A percentile compares a stretch with the other conserved stretches of the same genome.
Conservation (phyloP, 2,113 vertebrate species). For the Charadrius vociferus region DNA sequence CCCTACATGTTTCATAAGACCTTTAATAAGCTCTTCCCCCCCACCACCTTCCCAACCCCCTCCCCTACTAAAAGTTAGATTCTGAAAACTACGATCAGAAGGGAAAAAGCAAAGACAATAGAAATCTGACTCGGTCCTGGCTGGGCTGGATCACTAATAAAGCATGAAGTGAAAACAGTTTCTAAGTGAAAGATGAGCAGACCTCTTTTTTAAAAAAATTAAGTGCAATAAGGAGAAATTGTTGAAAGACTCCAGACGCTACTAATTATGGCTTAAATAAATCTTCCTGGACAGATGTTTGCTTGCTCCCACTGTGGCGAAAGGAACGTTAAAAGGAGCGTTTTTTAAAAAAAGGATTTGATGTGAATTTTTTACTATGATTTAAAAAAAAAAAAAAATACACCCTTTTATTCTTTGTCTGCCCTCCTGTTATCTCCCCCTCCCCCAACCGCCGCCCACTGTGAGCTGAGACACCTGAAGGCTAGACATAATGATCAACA, state of each 20-base stretch:
- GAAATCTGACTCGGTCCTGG: conserved; percentile 46
- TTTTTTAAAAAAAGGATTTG: conserved; percentile 74
- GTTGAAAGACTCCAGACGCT: conserved; percentile 90
- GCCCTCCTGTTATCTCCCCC: conserved; percentile 84
- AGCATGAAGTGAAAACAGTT: conserved; percentile 63
- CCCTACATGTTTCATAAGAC: not conserved
- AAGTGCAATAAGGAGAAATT: conserved; percentile 78
- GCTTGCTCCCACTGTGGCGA: conserved; percentile 73
- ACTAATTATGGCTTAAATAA: conserved; percentile 93
- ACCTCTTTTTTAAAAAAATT: conserved; percentile 4
- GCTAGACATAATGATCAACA: conserved; percentile 96
- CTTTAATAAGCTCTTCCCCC: not conserved
- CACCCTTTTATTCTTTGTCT: conserved; percentile 89
- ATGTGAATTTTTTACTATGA: conserved; percentile 45
- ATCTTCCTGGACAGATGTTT: conserved; percentile 80
- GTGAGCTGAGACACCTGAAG: conserved; percentile 92
- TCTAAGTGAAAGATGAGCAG: conserved; percentile 48
- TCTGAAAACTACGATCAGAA: conserved; percentile 56
- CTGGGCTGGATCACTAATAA: conserved; percentile 47
- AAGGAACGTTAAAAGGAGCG: conserved; percentile 78
- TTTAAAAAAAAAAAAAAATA: not conserved
- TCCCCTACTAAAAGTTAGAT: conserved; percentile 61
- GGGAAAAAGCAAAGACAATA: conserved; percentile 60
- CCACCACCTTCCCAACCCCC: not conserved
- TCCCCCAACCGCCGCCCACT: conserved; percentile 86